These are phyloP conservation scores for Bombus breviceps DNA, from an alignment of 1,140 invertebrate species.

Conservation along the genomic window DNA sequence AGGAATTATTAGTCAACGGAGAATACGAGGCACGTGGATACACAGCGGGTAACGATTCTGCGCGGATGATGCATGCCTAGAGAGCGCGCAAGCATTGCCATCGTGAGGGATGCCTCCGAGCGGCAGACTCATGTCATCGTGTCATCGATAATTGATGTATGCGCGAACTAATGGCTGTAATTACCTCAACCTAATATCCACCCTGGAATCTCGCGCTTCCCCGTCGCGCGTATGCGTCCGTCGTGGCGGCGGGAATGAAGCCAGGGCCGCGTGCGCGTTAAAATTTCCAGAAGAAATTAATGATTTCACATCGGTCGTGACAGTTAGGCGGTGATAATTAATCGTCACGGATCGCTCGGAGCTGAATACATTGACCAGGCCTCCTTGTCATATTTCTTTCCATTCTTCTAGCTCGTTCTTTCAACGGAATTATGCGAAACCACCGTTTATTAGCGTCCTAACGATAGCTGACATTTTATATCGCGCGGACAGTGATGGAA, in stretches of 20 bases:
- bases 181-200: slow-evolving; percentile 77
- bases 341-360: slow-evolving; percentile 62
- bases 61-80: slow-evolving; percentile 36
- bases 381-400: slow-evolving; percentile 42
- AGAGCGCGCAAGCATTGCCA: slow-evolving; percentile 45
- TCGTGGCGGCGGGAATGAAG: neutral
- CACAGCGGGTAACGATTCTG: slow-evolving; percentile 24
- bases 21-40: slow-evolving; percentile 32
- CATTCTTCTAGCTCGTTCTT: slow-evolving; percentile 49
- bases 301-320: slow-evolving; percentile 65
- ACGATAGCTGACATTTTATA: slow-evolving; percentile 50
- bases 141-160: slow-evolving; percentile 82
- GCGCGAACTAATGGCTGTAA: slow-evolving; percentile 78
- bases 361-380: slow-evolving; percentile 58
- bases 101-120: slow-evolving; percentile 67
- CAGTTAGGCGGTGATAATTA: slow-evolving; percentile 68
- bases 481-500: slow-evolving; percentile 56
- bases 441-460: slow-evolving; percentile 64
- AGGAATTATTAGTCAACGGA: slow-evolving; percentile 27
- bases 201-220: slow-evolving; percentile 69
- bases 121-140: slow-evolving; percentile 74
- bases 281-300: slow-evolving; percentile 67
- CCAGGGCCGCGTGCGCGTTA: neutral
- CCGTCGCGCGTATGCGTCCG: slow-evolving; percentile 44
- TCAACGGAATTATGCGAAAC: slow-evolving; percentile 55